These are phyloP conservation scores for Geothlypis trichas DNA, from an alignment of 2,113 vertebrate genomes.

Conservation along the genomic window DNA sequence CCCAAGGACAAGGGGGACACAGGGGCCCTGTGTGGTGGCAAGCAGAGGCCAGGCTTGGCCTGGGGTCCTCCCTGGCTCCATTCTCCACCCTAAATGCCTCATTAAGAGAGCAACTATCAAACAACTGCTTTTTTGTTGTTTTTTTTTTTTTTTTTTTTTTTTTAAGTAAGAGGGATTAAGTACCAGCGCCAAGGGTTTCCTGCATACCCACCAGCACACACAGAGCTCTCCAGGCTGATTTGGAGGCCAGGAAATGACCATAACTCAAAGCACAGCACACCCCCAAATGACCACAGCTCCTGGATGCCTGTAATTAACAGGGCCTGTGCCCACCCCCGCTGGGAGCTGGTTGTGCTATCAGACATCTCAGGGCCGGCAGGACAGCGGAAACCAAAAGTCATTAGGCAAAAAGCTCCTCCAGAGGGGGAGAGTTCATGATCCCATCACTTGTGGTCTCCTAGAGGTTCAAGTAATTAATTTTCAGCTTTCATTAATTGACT, in stretches of 20 bases:
- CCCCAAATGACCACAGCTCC: background rate
- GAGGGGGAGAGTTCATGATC: background rate
- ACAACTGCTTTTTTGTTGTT: background rate
- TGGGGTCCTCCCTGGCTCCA: background rate
- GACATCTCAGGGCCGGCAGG: rapidly evolving
- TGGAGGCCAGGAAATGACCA: rapidly evolving
- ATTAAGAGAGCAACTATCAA: background rate
- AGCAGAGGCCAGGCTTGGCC: background rate
- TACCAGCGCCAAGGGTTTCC: background rate
- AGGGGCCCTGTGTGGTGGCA: background rate
- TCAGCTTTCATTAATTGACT: background rate
- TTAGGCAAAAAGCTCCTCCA: background rate
- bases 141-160: background rate
- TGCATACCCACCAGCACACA: background rate
- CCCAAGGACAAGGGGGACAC: rapidly evolving
- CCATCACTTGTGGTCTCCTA: background rate
- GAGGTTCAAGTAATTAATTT: background rate
- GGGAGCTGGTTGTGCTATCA: background rate
- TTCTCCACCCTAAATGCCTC: background rate
- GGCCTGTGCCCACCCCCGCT: rapidly evolving
- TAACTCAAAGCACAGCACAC: rapidly evolving
- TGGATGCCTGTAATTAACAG: background rate
- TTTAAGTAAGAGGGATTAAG: background rate
- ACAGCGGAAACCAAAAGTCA: background rate
- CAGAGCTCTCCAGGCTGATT: background rate